Percentiles rank a stretch among this genome's conserved stretches.
phyloP scores from a whole-genome alignment of 2,113 vertebrate genomes.

The Syngnathus floridae region DNA sequence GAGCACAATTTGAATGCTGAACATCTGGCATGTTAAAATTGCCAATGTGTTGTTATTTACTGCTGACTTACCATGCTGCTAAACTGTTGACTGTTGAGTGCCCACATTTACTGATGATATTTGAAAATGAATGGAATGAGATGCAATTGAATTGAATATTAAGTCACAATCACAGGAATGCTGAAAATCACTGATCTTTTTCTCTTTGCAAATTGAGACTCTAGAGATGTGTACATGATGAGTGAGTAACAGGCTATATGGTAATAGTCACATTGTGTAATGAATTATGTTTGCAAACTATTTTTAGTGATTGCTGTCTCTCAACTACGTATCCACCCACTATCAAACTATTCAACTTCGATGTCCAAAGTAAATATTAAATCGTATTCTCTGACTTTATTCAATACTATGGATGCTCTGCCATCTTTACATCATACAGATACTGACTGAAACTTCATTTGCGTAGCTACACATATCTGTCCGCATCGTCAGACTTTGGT shows the following conservation, averaged over 20 bases:
- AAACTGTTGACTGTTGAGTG: conserved; percentile 21
- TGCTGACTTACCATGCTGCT: conserved; percentile 35
- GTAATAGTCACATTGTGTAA: neutral
- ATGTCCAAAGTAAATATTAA: too few species aligned
- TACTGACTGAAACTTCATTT: too few species aligned
- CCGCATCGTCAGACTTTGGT: too few species aligned
- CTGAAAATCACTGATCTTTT: neutral
- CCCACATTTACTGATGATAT: conserved; percentile 20
- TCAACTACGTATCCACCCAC: neutral
- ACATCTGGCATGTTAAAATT: conserved; percentile 52
- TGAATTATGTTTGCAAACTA: neutral
- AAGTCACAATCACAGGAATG: too few species aligned
- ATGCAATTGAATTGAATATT: too few species aligned
- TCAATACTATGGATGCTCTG: too few species aligned
- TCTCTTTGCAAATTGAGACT: conserved; percentile 1
- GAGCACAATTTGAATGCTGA: conserved; percentile 31
- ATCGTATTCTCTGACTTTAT: too few species aligned
- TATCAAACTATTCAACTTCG: neutral
- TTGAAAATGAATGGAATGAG: too few species aligned
- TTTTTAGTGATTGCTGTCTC: neutral
- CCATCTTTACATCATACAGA: too few species aligned
- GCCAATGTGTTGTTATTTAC: conserved; percentile 31
- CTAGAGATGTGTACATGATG: conserved; percentile 9
- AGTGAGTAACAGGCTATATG: neutral
- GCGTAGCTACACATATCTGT: too few species aligned